phyloP scores from a whole-genome alignment of 2,797 vertebrate species.

The Cynopterus sphinx region DNA sequence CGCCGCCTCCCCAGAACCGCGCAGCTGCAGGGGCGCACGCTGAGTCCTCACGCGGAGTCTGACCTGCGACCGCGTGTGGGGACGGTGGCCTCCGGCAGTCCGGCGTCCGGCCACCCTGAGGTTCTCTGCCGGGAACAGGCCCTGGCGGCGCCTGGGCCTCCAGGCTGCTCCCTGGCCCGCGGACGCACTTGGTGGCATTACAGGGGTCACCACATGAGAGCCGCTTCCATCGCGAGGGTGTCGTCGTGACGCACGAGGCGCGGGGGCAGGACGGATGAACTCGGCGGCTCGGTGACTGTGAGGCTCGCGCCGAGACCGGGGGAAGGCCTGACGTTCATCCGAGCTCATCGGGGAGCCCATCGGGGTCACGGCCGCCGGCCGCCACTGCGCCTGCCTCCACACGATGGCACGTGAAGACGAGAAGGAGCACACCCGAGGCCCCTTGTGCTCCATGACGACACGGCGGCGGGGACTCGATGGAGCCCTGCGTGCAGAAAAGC shows the following conservation, averaged over 20 bases:
- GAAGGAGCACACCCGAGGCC: not conserved
- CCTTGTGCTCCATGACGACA: not conserved
- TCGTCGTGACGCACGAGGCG: not conserved
- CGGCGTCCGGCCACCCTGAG: not conserved
- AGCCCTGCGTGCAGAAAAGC: not conserved
- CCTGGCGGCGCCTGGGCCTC: not conserved
- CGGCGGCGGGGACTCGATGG: too few relatives aligned
- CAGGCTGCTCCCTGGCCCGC: not conserved
- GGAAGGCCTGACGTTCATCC: not conserved
- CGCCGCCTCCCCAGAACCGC: not conserved
- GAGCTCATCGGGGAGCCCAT: not conserved
- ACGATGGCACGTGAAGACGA: not conserved
- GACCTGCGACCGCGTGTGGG: too few relatives aligned
- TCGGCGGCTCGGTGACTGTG: not conserved
- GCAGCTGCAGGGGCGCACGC: not conserved
- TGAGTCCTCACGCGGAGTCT: not conserved
- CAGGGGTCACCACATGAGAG: not conserved
- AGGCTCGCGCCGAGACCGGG: not conserved
- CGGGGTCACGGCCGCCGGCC: not conserved
- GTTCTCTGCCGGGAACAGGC: rapidly evolving
- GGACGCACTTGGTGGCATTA: not conserved
- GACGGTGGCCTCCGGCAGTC: rapidly evolving
- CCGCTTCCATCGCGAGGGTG: not conserved
- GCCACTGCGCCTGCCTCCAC: not conserved
- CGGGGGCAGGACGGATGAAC: not conserved